Evolutionary conservation across 2,888 invertebrate genomes (phyloP), one percentile per base, ranked within the genome.

Genomic region (Ryuthela nishihirai): DNA sequence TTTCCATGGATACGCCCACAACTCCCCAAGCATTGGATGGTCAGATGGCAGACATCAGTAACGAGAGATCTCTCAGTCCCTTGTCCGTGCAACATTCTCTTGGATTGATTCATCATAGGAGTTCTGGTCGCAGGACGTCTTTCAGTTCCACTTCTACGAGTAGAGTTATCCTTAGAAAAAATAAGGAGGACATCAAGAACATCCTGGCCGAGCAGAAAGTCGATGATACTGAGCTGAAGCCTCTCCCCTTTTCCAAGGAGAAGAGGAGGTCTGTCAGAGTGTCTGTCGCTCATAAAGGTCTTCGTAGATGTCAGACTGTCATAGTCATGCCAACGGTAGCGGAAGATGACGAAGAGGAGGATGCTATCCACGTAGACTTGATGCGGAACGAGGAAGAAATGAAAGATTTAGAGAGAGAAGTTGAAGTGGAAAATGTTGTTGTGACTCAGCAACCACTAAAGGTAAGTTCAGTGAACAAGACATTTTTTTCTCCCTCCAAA

Each of bases 321-420:
- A 54, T 60, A 9, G 50, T 60, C 15, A 60, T 60, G 60, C 60
- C 60, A 3, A 46, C 50, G 3, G 60, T 60, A 6, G 36, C 15
- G 18, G 60, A 60, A 17, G 54, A 54, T 12, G 60, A 60, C 4
- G 54, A 54, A 2, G 49, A 54, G 3, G 45, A 54, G 0, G 26
- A 25, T 5, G 17, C 7, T 20, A 25, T 20, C 4, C 24, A 32
- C 4, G 6, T 5, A 4, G 49, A 49, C 4, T 7, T 38, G 26
- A 46, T 23, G 12, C 49, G 50, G 20, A 17, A 29, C 6, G 21
- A 29, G 5, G 53, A 53, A 35, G 59, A 59, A 35, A 23, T 59
- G 20, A 54, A 54, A 17, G 54, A 54, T 38, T 34, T 54, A 25
- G 54, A 54, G 9, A 38, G 54, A 17, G 59, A 60, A 41, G 32